Evolutionary conservation across 2,888 invertebrate genomes (phyloP).

Genomic region (Erebia epiphron): DNA sequence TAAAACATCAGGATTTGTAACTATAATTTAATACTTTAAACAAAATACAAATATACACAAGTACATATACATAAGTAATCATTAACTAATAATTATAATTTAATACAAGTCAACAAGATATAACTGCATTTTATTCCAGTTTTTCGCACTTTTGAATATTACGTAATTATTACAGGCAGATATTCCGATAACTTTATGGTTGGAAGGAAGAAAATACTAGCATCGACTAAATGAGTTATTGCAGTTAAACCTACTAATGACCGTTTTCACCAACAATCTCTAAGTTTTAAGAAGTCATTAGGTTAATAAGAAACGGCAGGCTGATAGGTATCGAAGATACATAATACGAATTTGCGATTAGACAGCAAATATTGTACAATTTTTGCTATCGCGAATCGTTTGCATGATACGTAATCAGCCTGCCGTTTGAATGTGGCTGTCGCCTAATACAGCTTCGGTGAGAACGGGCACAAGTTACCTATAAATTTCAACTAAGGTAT

Average conservation of each 20-base stretch:
- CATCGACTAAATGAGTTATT: slow-evolving; percentile 3
- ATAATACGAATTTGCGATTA: no score
- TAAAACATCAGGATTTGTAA: neutral
- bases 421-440: no score
- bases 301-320: no score
- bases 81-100: neutral
- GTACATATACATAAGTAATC: neutral
- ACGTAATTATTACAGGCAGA: neutral
- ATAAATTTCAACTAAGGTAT: neutral
- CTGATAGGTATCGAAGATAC: no score
- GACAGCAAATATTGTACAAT: no score
- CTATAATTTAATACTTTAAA: slow-evolving; percentile 17
- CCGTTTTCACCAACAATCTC: no score
- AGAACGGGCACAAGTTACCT: neutral
- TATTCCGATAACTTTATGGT: neutral
- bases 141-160: neutral
- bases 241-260: neutral
- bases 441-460: no score
- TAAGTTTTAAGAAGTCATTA: no score
- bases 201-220: neutral
- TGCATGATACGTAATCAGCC: no score
- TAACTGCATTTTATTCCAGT: neutral
- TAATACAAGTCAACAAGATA: slow-evolving; percentile 9
- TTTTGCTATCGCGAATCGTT: no score
- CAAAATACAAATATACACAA: slow-evolving; percentile 14